Evolutionary conservation across 2,113 vertebrate genomes (phyloP), one percentile per base, ranked within the genome.

Genomic region (Pluvianellus socialis): DNA sequence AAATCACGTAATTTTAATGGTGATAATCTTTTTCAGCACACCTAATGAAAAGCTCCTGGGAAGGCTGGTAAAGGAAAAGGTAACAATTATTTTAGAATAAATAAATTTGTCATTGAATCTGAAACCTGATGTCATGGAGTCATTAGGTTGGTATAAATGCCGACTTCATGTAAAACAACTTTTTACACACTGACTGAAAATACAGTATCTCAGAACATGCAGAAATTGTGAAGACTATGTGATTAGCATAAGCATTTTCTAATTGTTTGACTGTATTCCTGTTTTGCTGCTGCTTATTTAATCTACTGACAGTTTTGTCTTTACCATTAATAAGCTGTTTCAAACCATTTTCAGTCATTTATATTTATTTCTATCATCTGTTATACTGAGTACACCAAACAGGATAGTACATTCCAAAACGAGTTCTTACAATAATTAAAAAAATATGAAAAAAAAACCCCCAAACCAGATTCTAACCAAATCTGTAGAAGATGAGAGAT

Each of bases 1-100:
- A 52, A 74, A 66, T 77, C 2, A 50, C 5, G 71, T 77, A 30
- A 38, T 67, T 89, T 68, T 91, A 67, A 90, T 74, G 30, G 23
- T 91, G 35, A n/a, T 58, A 20, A 91, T 97, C 19, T 95, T 85
- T 96, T 98, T 82, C 95, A 99, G 99, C 95, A 99, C 99, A 7
- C 99, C 99, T 63, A 99, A 99, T 97, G 99, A 99, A 95, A 99
- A 99, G 86, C 98, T 99, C 30, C 98, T 99, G 77, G 99, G 99
- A 61, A 99, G 99, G 67, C 98, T 99, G 62, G 99, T 99, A 84
- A 99, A 99, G 90, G 99, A 99, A 94, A 99, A 99, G 99, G 99
- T 99, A 98, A 95, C 45, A 33, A 26, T 61, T 95, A 40, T 65
- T 94, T 91, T 61, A 58, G 32, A 87, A 40, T 70, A 67, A 86